phyloP scores from a whole-genome alignment of 2,888 invertebrate genomes.

The Nemoura dubitans region DNA sequence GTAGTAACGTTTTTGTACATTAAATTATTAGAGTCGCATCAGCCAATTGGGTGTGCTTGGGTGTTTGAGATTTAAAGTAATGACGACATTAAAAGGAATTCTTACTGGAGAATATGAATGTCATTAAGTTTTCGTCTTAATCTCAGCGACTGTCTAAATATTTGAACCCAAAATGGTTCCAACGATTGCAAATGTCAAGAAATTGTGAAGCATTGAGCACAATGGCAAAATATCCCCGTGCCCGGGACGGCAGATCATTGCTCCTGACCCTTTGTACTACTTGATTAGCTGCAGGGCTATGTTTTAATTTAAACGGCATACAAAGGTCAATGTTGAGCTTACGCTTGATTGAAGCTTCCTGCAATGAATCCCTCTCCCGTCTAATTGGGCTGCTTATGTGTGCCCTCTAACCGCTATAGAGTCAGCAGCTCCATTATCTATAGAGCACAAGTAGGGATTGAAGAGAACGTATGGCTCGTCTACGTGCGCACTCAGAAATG shows the following conservation, averaged over 20 bases:
- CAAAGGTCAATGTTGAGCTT: conserved; percentile 22
- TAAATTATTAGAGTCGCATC: no score
- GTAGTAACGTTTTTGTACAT: no score
- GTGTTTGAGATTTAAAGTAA: no score
- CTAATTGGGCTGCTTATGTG: not conserved
- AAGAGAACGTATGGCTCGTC: not conserved
- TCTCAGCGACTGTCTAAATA: no score
- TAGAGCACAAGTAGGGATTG: not conserved
- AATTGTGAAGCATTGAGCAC: no score
- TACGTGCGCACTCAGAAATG: not conserved
- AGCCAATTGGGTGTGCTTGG: no score
- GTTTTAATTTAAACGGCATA: conserved; percentile 17
- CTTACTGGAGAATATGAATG: no score
- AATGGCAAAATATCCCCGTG: no score
- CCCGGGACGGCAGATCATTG: not conserved
- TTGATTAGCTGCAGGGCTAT: conserved; percentile 15
- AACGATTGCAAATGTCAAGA: no score
- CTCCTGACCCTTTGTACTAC: not conserved
- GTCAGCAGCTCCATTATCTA: not conserved
- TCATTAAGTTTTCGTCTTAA: no score
- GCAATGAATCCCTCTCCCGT: not conserved
- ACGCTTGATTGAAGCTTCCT: conserved; percentile 33
- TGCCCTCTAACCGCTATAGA: conserved; percentile 7
- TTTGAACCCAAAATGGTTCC: no score
- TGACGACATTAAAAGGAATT: no score